phyloP scores from a whole-genome alignment of 2,113 vertebrate species.

The Oostethus manadensis region DNA sequence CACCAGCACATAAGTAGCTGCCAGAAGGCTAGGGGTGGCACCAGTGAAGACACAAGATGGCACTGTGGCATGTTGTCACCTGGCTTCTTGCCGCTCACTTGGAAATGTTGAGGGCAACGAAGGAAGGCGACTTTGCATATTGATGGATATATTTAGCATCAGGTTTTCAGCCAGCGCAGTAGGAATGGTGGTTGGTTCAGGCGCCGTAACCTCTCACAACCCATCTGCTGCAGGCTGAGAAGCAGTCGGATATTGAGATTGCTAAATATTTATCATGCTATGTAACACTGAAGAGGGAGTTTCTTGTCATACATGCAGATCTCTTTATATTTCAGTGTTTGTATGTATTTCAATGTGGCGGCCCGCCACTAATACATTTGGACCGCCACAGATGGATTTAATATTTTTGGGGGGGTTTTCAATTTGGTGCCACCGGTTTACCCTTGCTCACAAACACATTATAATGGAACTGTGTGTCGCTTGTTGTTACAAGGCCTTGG shows the following conservation, averaged over 20 bases:
- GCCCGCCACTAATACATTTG: no score
- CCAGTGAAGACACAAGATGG: slow-evolving; percentile 39
- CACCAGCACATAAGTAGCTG: slow-evolving; percentile 35
- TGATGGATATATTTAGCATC: slow-evolving; percentile 50
- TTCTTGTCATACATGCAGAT: background rate
- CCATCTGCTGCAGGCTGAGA: slow-evolving; percentile 42
- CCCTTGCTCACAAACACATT: no score
- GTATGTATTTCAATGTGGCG: no score
- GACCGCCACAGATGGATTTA: no score
- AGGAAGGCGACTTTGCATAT: slow-evolving; percentile 25
- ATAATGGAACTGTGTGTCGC: no score
- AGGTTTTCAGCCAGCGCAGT: slow-evolving; percentile 36
- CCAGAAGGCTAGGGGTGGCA: slow-evolving; percentile 34
- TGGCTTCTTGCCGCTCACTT: slow-evolving; percentile 25
- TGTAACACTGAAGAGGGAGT: background rate
- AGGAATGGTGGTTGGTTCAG: slow-evolving; percentile 39
- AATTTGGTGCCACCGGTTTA: no score
- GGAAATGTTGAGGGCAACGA: slow-evolving; percentile 28
- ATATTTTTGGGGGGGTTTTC: no score
- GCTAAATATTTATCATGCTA: no score
- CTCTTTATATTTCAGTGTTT: no score
- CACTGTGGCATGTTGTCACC: slow-evolving; percentile 33
- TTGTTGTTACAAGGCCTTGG: no score
- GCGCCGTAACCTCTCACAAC: slow-evolving; percentile 49
- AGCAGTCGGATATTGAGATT: slow-evolving; percentile 18